Evolutionary conservation across 2,113 vertebrate genomes (phyloP), one percentile per base, ranked within the genome.

Genomic region (Delphinus delphis): DNA sequence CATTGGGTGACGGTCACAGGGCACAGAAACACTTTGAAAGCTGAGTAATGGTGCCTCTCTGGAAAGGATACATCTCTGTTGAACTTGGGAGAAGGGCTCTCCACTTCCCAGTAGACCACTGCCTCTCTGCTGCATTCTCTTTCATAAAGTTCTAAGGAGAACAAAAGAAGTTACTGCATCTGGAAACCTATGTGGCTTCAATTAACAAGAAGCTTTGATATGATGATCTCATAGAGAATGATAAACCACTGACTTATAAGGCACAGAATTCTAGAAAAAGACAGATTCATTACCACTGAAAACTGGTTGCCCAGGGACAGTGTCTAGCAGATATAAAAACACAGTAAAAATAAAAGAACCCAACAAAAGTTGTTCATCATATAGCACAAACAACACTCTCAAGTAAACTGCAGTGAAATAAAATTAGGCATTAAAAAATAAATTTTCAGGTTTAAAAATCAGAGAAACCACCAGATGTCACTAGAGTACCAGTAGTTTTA

Each of bases 61-160:
- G 83, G 33, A 98, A 99, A 99, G 99, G 99, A 99, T 99, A 99
- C 99, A 41, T 99, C 99, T 98, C 99, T 99, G 98, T 99, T 99
- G 33, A 99, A 99, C 96, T 99, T 94, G 55, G 99, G 99, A 44
- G 99, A 99, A 0, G 99, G 99, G 98, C 99, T 99, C 80, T 99
- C 99, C 91, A 99, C 99, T 97, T 99, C 99, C 99, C 99, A 99
- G 99, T 99, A 99, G 93, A 99, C 99, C 3, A 99, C 98, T 1
- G 90, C 97, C 97, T 99, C 97, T 89, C 99, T 99, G 33, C 97
- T 90, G 1, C 97, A 98, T 47, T 98, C 99, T 68, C 98, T 95
- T 97, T 99, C 99, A 77, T 98, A 96, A 25, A 99, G 92, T 58
- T 98, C 99, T 99, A 63, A 44, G 67, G 96, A 95, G 41, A 55